Evolutionary conservation across 1,140 invertebrate genomes (phyloP).

Genomic region (Cylas formicarius): DNA sequence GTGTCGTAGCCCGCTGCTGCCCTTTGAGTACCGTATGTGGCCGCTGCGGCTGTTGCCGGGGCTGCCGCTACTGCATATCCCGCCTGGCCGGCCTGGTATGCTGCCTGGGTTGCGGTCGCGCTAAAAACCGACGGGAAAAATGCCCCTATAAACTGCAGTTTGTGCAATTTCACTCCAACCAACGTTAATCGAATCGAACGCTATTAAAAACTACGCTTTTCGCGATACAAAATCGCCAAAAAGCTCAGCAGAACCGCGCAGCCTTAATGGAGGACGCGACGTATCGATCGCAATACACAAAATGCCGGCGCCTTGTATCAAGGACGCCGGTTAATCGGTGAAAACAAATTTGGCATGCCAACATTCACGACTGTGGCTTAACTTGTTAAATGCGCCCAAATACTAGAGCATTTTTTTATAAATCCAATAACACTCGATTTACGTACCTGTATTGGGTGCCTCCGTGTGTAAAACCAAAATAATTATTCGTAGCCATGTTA

Average conservation of each 20-base stretch:
- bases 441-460: constrained; percentile 82
- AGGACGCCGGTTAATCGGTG: constrained; percentile 17
- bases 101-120: constrained; percentile 55
- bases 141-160: background rate
- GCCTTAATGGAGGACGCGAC: too few species aligned
- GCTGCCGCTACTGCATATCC: constrained; percentile 76
- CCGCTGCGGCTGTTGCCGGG: constrained; percentile 67
- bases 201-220: background rate
- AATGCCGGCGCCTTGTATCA: constrained; percentile 19
- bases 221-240: constrained; percentile 5
- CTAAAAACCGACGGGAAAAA: constrained; percentile 13
- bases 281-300: constrained; percentile 9
- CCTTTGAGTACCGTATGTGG: constrained; percentile 69
- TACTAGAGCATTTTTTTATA: too few species aligned
- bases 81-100: constrained; percentile 71
- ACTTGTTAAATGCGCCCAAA: too few species aligned
- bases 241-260: too few species aligned
- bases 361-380: too few species aligned
- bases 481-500: constrained; percentile 87
- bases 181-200: background rate
- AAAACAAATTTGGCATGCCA: too few species aligned
- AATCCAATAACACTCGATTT: constrained; percentile 8
- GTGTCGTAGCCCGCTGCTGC: constrained; percentile 70
- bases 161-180: background rate
- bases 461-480: constrained; percentile 85